Base-by-base conservation (phyloP, 1,140 invertebrate genomes). In the Drusus annulatus region DNA sequence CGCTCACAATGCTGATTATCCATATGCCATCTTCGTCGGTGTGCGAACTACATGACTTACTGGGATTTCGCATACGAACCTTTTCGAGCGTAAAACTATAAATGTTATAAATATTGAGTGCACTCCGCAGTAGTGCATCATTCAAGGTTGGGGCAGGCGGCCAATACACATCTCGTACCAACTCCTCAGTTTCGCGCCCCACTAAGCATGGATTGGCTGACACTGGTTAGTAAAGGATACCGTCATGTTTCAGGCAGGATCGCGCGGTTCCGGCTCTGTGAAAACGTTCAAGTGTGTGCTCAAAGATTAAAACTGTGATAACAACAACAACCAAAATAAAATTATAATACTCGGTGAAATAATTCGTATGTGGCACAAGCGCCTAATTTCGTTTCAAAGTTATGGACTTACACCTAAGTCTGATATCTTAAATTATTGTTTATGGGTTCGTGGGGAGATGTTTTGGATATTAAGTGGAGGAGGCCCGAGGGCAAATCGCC, bases 61-160 rank as follows among this genome's bases (percentile, higher is more conserved):
- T 45, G 73, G 62, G 77, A 75, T 81, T 82, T 79, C 81, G 77
- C 81, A 31, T 17, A 52, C 51, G 50, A 10, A 75, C 21, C 79
- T 45, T 80, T 56, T 80, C 79, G 51, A 76, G 73, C 81, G 81
- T 80, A 75, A 80, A 78, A 63, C 25, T 63, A 71, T 69, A 78
- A 58, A 80, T 80, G 79, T 83, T 83, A 83, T 83, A 83, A 83
- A 83, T 83, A 76, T 74, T 78, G 31, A 79, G 60, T 23, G 15
- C 58, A n/a, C 36, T 54, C 50, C 52, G 25, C 52, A 78, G 56
- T 63, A 78, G 56, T 63, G 69, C 10, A 77, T 28, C 79, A 83
- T 83, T 83, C 81, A 80, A 79, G 75, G 81, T 83, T 79, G 78
- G 62, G 36, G 23, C 21, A 79, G 63, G 78, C 78, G 23, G n/a